phyloP scores from a whole-genome alignment of 2,113 vertebrate genomes.

The Pithys albifrons region DNA sequence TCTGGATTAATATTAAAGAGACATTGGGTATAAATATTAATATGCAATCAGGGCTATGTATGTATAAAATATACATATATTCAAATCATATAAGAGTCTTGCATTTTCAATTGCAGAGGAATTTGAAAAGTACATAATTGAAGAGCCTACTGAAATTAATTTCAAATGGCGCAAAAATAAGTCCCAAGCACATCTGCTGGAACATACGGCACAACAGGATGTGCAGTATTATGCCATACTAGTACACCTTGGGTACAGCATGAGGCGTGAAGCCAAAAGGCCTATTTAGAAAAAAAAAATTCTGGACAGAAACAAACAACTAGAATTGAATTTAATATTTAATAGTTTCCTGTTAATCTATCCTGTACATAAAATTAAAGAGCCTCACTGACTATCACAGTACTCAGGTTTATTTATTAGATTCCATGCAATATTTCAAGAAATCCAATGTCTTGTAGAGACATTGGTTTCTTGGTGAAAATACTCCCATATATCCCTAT shows the following conservation, averaged over 20 bases:
- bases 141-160: background rate
- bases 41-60: accelerated
- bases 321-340: background rate
- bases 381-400: background rate
- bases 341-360: background rate
- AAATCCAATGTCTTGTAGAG: background rate
- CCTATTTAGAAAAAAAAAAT: background rate
- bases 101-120: background rate
- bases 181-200: conserved; percentile 36
- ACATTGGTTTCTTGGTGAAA: background rate
- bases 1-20: background rate
- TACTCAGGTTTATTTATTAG: background rate
- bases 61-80: background rate
- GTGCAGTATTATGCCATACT: background rate
- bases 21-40: background rate
- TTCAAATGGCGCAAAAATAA: background rate
- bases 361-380: background rate
- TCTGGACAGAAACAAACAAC: background rate
- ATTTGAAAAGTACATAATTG: background rate
- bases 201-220: background rate
- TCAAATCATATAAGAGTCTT: background rate
- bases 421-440: background rate
- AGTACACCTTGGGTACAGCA: conserved; percentile 17
- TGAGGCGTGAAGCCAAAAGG: conserved; percentile 7
- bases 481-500: background rate